Conservation (phyloP, 1,140 invertebrate species). For the Nephila pilipes region DNA sequence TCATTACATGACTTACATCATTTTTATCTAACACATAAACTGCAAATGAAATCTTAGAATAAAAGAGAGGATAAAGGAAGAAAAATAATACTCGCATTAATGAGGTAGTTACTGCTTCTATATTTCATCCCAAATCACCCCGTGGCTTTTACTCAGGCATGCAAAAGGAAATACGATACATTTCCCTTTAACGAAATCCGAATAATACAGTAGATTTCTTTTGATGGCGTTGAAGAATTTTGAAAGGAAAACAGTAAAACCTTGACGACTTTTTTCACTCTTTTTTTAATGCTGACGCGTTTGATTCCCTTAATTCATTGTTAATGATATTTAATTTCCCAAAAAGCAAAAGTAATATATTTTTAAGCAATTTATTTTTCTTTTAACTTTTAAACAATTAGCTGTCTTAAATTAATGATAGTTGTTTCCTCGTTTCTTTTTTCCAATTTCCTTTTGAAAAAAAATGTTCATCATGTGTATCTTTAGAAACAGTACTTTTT, state of each 20-base stretch:
- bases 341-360: background rate
- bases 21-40: background rate
- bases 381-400: slow-evolving; percentile 29
- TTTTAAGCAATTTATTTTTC: background rate
- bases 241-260: background rate
- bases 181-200: background rate
- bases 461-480: background rate
- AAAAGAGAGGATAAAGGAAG: background rate
- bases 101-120: slow-evolving; percentile 6
- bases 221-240: background rate
- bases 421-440: background rate
- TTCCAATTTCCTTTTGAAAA: background rate
- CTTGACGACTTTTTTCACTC: background rate
- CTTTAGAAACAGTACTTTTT: background rate
- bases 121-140: background rate
- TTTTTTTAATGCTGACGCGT: slow-evolving; percentile 18
- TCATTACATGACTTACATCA: background rate
- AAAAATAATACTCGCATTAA: background rate
- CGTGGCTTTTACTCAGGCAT: background rate
- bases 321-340: background rate
- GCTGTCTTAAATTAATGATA: slow-evolving; percentile 5
- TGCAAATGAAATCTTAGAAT: background rate
- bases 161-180: slow-evolving; percentile 11
- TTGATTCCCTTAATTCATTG: background rate
- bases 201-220: background rate